These are phyloP conservation scores for Phocoena sinus DNA, from an alignment of 2,113 vertebrate species.

Conservation along the genomic window DNA sequence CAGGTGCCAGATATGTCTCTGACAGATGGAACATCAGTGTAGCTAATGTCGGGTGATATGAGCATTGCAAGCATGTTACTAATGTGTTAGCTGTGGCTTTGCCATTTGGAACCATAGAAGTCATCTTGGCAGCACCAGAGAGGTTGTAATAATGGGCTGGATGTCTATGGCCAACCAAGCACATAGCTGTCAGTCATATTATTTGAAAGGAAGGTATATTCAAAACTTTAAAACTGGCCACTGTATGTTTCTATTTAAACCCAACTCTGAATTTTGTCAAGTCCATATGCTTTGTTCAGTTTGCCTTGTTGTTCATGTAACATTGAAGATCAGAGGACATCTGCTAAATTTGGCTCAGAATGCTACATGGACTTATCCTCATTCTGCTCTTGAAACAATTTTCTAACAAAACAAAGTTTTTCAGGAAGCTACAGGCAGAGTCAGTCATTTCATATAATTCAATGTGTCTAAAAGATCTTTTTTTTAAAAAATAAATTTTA, in stretches of 20 bases:
- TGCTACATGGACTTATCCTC: neutral
- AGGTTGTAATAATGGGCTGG: neutral
- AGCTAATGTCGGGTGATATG: neutral
- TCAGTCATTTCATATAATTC: neutral
- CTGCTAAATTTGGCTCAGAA: constrained; percentile 31
- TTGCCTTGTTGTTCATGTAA: constrained; percentile 1
- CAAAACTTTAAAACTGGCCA: neutral
- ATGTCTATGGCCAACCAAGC: neutral
- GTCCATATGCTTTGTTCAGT: constrained; percentile 28
- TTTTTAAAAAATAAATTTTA: neutral
- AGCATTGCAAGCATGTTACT: neutral
- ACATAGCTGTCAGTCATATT: neutral
- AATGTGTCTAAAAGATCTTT: neutral
- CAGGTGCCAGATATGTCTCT: neutral
- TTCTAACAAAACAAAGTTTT: constrained; percentile 24
- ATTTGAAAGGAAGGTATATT: neutral
- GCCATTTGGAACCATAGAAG: neutral
- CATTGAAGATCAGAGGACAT: constrained; percentile 48
- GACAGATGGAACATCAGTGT: neutral
- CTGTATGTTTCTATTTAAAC: constrained; percentile 10
- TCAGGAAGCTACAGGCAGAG: neutral
- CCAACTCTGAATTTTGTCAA: constrained; percentile 16
- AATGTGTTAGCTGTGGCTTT: neutral
- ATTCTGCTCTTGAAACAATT: constrained; percentile 16
- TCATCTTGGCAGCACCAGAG: neutral